Evolutionary conservation across 2,113 vertebrate genomes (phyloP).

Genomic region (Plotosus lineatus): DNA sequence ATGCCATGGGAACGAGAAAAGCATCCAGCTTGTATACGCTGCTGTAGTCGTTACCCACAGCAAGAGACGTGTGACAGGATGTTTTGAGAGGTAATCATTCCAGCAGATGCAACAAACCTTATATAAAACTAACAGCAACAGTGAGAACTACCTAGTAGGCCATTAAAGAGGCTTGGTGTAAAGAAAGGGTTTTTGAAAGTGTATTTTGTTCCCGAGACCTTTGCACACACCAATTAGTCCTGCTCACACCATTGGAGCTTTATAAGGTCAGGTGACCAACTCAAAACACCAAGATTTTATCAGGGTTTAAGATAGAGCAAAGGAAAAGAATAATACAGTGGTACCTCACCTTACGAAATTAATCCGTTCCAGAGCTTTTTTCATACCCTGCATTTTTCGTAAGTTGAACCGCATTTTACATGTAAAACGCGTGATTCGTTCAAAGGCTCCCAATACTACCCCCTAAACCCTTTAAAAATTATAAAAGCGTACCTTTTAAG

Average conservation of each 20-base stretch:
- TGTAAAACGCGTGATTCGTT: too few relatives aligned
- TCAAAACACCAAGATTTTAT: slow-evolving; percentile 52
- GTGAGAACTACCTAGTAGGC: slow-evolving; percentile 36
- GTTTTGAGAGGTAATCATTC: slow-evolving; percentile 32
- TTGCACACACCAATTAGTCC: slow-evolving; percentile 54
- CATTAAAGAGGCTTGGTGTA: slow-evolving; percentile 32
- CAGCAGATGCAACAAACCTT: slow-evolving; percentile 19
- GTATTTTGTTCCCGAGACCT: slow-evolving; percentile 37
- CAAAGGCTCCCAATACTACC: too few relatives aligned
- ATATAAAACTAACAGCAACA: slow-evolving; percentile 32
- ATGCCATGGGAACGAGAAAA: slow-evolving; percentile 15
- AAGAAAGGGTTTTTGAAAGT: slow-evolving; percentile 23
- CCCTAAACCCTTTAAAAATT: too few relatives aligned
- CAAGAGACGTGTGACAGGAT: slow-evolving; percentile 1
- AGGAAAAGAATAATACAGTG: neutral
- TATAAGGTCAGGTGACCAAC: slow-evolving; percentile 26
- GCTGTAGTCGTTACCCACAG: slow-evolving; percentile 15
- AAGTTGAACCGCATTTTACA: too few relatives aligned
- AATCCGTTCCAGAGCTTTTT: too few relatives aligned
- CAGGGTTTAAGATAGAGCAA: slow-evolving; percentile 14
- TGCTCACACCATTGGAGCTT: slow-evolving; percentile 33
- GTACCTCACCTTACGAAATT: too few relatives aligned
- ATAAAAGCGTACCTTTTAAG: too few relatives aligned
- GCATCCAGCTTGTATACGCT: neutral
- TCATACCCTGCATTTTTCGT: too few relatives aligned